Percentiles rank a stretch among this genome's conserved stretches.
phyloP scores from a whole-genome alignment of 2,888 invertebrate genomes.

The Horisme vitalbata region DNA sequence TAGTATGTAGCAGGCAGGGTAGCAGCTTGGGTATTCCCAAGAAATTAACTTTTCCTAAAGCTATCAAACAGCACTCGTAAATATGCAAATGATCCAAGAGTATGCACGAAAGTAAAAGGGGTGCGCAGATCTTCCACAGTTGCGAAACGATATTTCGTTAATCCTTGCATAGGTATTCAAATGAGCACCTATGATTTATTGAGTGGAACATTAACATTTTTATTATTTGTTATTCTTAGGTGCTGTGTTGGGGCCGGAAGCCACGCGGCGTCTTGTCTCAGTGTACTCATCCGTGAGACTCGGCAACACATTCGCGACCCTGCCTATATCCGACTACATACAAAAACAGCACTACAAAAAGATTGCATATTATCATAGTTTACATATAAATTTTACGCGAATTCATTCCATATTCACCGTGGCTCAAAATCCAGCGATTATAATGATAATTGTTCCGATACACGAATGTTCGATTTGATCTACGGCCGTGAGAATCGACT shows the following conservation, averaged over 20 bases:
- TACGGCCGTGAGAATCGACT: conserved; percentile 78
- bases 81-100: conserved; percentile 62
- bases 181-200: conserved; percentile 83
- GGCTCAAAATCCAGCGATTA: conserved; percentile 73
- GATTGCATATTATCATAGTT: conserved; percentile 79
- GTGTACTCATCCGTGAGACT: conserved; percentile 79
- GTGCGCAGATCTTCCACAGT: conserved; percentile 51
- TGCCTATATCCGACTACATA: conserved; percentile 45
- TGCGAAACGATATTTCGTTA: conserved; percentile 73
- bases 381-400: conserved; percentile 82
- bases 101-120: conserved; percentile 50
- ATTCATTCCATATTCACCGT: conserved; percentile 77
- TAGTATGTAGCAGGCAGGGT: too few species aligned
- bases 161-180: conserved; percentile 80
- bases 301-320: conserved; percentile 56
- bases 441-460: conserved; percentile 77
- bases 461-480: conserved; percentile 75
- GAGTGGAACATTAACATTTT: conserved; percentile 84
- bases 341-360: conserved; percentile 67
- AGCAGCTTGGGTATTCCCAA: too few species aligned
- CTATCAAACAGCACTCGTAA: conserved; percentile 45
- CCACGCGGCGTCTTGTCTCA: conserved; percentile 80
- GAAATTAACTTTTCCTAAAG: conserved; percentile 30
- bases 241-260: conserved; percentile 78
- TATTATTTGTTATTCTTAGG: conserved; percentile 84